These are phyloP conservation scores for Leucophenga maculata DNA, from an alignment of 2,888 invertebrate genomes.

Conservation along the genomic window DNA sequence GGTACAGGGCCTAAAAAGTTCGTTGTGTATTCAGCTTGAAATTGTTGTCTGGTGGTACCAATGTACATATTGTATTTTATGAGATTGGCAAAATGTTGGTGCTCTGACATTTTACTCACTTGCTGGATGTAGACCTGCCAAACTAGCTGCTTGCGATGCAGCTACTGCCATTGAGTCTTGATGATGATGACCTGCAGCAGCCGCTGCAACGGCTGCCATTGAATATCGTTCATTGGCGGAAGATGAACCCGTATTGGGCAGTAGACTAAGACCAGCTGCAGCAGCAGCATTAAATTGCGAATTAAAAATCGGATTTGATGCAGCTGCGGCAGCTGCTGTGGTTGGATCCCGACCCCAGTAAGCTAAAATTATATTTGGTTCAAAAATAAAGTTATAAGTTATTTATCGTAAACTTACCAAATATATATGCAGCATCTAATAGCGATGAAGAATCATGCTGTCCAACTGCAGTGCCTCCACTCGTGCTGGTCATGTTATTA, in stretches of 20 bases:
- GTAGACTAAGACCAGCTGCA: constrained; percentile 69
- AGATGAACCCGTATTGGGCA: constrained; percentile 72
- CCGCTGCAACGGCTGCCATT: constrained; percentile 72
- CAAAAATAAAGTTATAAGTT: background rate
- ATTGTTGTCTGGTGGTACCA: too few relatives aligned
- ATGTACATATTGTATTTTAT: background rate
- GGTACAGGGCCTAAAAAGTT: too few relatives aligned
- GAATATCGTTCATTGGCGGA: constrained; percentile 72
- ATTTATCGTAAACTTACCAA: constrained; percentile 73
- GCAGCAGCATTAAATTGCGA: constrained; percentile 72
- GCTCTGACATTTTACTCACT: constrained; percentile 73
- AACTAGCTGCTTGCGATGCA: constrained; percentile 87
- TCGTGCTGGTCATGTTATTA: constrained; percentile 71
- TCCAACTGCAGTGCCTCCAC: constrained; percentile 65
- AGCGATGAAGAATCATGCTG: constrained; percentile 79
- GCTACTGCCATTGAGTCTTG: constrained; percentile 86
- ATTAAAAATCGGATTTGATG: constrained; percentile 71
- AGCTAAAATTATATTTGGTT: constrained; percentile 72
- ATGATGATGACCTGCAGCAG: constrained; percentile 74
- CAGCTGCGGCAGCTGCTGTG: constrained; percentile 70
- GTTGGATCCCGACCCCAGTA: constrained; percentile 84
- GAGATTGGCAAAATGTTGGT: background rate
- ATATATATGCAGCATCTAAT: constrained; percentile 85
- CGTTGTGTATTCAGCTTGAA: too few relatives aligned
- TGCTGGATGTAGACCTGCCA: constrained; percentile 82